Evolutionary conservation across 2,888 invertebrate genomes (phyloP), one percentile per base, ranked within the genome.

Genomic region (Lagria hirta): DNA sequence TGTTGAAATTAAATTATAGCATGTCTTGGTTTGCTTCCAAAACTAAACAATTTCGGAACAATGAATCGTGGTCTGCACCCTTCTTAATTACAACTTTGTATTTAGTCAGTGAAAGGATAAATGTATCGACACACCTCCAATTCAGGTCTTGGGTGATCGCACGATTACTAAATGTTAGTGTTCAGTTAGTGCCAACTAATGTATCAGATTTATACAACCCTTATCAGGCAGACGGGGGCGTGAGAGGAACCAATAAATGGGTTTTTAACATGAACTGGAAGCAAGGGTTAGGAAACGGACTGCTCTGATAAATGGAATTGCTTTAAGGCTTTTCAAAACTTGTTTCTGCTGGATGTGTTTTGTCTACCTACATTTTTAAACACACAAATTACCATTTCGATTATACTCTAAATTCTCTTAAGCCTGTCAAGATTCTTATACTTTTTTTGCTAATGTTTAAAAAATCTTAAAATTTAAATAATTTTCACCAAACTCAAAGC

Each of bases 111-210:
- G 35, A 27, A 32, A 41, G 38, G 29, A 48, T 48, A 43, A 48
- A 48, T 38, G 33, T 33, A 42, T n/a, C n/a, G 44, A 48, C 45
- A 48, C 51, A 48, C 51, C 48, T 48, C 38, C 36, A 48, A 43
- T 43, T n/a, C 43, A 48, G 40, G 46, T 32, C 30, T 40, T 41
- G 35, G 21, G 23, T 41, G 46, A 46, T 46, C 40, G 35, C 22
- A 30, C 40, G 35, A 41, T 46, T 41, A 41, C 40, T 29, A 26
- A 48, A 43, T 48, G 46, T 49, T 49, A 49, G 17, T 40, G 46
- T 41, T 43, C 28, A 29, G 44, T 38, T 45, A 38, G 43, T 43
- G 43, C 37, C 40, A 49, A 43, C 43, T 46, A 49, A 49, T 46
- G 49, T 46, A 49, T 43, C 49, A 30, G 51, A 49, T 51, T 51